Percentiles rank a stretch among this genome's conserved stretches.
These are phyloP conservation scores for Heliconius melpomene DNA, from an alignment of 1,140 invertebrate genomes.

Conservation along the genomic window DNA sequence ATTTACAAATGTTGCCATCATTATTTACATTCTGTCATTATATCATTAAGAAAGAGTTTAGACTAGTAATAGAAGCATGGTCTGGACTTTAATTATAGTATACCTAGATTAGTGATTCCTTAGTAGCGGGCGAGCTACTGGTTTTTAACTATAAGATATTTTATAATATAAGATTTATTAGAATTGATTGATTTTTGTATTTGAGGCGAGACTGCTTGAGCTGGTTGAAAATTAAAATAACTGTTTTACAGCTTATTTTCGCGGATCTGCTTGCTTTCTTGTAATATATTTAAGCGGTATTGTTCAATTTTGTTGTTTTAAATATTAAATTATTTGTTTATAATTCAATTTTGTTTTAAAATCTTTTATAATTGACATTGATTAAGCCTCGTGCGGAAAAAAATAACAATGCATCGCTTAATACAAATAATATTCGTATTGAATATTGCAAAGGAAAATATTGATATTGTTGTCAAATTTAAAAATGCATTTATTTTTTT, in stretches of 20 bases:
- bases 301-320: neutral
- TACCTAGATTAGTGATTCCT: constrained; percentile 41
- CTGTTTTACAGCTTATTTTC: neutral
- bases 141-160: constrained; percentile 41
- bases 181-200: neutral
- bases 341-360: too few species aligned
- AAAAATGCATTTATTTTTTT: too few species aligned
- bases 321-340: too few species aligned
- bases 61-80: constrained; percentile 42
- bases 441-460: too few species aligned
- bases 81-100: constrained; percentile 38
- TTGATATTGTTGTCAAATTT: too few species aligned
- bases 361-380: too few species aligned
- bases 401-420: too few species aligned
- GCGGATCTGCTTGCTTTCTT: constrained; percentile 10
- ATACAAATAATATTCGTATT: too few species aligned
- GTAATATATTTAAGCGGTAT: neutral
- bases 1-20: neutral
- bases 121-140: constrained; percentile 50
- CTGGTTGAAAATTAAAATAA: neutral
- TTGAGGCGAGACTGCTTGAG: neutral
- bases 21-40: neutral
- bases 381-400: too few species aligned
- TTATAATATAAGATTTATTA: constrained; percentile 20
- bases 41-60: neutral